Percentiles rank a stretch among this genome's conserved stretches.
Conservation (phyloP, 2,797 vertebrate genomes). For the Eidolon dupreanum region DNA sequence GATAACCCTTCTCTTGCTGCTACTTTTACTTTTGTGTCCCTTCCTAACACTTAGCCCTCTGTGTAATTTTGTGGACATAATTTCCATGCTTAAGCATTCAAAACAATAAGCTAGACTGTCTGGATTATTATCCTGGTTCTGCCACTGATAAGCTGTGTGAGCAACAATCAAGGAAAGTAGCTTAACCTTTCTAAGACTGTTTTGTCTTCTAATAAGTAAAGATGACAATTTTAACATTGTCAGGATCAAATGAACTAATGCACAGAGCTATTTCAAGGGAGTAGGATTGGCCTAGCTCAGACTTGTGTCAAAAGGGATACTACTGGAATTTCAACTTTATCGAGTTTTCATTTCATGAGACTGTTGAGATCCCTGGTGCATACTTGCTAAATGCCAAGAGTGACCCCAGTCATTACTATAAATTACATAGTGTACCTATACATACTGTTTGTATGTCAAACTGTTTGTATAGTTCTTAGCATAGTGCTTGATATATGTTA, state of each 20-base stretch:
- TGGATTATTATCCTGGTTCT: background rate
- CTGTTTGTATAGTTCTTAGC: background rate
- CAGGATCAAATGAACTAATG: background rate
- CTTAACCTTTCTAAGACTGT: background rate
- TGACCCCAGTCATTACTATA: background rate
- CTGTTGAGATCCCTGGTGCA: background rate
- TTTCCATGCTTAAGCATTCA: background rate
- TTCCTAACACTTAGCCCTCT: background rate
- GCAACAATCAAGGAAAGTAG: background rate
- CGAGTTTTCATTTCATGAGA: background rate
- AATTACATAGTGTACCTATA: background rate
- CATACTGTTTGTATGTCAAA: background rate
- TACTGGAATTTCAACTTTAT: background rate
- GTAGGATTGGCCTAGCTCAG: background rate
- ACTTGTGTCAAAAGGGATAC: background rate
- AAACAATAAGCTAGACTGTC: background rate
- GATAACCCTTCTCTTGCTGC: background rate
- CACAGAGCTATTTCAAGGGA: background rate
- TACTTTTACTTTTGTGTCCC: background rate
- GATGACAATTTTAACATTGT: background rate
- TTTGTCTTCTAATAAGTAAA: slow-evolving; percentile 9
- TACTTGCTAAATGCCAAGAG: background rate
- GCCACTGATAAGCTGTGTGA: background rate
- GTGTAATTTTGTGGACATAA: background rate
- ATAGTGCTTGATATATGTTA: background rate